A percentile compares a stretch with the other conserved stretches of the same genome.
phyloP scores from a whole-genome alignment of 2,888 invertebrate species.

The Tetranychus piercei region DNA sequence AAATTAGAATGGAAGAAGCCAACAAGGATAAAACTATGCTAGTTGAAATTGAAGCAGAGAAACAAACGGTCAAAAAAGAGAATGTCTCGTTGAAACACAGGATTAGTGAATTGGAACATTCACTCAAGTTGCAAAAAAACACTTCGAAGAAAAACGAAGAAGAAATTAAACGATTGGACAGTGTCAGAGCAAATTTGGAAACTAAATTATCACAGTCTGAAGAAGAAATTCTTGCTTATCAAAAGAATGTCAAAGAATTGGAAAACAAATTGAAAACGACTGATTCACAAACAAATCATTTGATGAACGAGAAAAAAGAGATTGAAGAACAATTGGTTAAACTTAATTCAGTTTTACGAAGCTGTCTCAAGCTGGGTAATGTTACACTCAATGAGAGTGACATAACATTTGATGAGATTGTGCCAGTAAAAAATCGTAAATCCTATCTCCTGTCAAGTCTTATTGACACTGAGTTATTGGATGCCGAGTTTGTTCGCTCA shows the following conservation, averaged over 20 bases:
- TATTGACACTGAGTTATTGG: conserved; percentile 2
- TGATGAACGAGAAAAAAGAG: background rate
- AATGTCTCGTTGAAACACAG: background rate
- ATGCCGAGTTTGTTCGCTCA: background rate
- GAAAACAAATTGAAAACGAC: background rate
- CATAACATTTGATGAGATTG: background rate
- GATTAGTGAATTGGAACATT: conserved; percentile 9
- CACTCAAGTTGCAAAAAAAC: conserved; percentile 10
- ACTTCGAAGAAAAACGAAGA: conserved; percentile 7
- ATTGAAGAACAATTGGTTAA: background rate
- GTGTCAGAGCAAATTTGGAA: background rate
- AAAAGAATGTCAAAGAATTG: background rate
- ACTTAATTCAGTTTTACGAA: background rate
- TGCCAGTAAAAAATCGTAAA: background rate
- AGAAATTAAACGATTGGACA: conserved; percentile 7
- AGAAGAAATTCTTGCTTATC: background rate
- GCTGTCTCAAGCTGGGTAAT: conserved; percentile 4
- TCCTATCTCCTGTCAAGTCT: conserved; percentile 1
- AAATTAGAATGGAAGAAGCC: background rate
- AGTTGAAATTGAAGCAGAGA: conserved; percentile 6
- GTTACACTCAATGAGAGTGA: conserved; percentile 4
- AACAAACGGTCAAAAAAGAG: conserved; percentile 5
- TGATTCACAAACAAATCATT: background rate
- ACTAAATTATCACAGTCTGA: background rate
- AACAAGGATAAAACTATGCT: background rate